phyloP scores from a whole-genome alignment of 2,888 invertebrate genomes.

The Rhimphoctona megacephalus region DNA sequence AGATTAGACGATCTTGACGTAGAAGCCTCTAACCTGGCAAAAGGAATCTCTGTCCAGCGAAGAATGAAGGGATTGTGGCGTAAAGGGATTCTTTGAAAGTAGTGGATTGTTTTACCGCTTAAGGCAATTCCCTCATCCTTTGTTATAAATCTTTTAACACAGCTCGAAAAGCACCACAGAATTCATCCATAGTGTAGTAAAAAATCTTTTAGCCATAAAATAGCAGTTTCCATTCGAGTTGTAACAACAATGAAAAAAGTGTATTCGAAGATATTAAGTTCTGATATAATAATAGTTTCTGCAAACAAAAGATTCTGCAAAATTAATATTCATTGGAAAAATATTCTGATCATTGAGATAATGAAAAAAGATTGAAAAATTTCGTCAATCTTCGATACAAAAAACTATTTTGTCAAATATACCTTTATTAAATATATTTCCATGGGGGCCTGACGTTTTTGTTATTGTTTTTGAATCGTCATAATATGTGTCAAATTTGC shows the following conservation, averaged over 20 bases:
- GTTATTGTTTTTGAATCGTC: no score
- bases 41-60: slow-evolving; percentile 51
- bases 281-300: neutral
- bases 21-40: slow-evolving; percentile 16
- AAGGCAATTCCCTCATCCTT: neutral
- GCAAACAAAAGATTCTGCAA: neutral
- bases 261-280: neutral
- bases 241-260: neutral
- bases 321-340: neutral
- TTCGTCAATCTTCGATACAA: neutral
- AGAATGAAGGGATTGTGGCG: slow-evolving; percentile 42
- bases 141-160: slow-evolving; percentile 14
- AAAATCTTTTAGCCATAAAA: neutral
- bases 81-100: slow-evolving; percentile 49
- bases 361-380: slow-evolving; percentile 1
- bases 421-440: neutral
- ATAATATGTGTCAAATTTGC: neutral
- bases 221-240: neutral
- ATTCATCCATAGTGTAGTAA: neutral
- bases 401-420: neutral
- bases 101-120: slow-evolving; percentile 25
- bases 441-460: no score
- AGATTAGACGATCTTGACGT: slow-evolving; percentile 27
- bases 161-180: neutral
- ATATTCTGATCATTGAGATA: neutral